A percentile compares a stretch with the other conserved stretches of the same genome.
phyloP scores from a whole-genome alignment of 2,113 vertebrate species.

The Pontoporia blainvillei region DNA sequence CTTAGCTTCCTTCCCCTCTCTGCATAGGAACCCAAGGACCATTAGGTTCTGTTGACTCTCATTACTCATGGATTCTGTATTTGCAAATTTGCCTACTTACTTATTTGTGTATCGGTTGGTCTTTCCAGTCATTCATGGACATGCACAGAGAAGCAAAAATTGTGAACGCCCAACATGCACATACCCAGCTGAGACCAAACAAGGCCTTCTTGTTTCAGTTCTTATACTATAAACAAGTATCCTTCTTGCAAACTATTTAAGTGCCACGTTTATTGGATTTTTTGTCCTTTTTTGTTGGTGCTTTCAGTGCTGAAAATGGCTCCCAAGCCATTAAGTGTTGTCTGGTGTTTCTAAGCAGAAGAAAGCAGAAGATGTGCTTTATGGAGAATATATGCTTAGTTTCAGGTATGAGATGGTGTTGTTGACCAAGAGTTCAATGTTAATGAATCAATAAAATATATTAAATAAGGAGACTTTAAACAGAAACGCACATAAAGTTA shows the following conservation, averaged over 20 bases:
- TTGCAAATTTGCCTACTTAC: not conserved
- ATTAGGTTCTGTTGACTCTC: not conserved
- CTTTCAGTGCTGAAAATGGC: not conserved
- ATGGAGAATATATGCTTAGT: not conserved
- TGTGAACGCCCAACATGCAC: not conserved
- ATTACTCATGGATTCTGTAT: not conserved
- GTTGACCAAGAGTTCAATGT: not conserved
- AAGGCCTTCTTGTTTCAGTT: not conserved
- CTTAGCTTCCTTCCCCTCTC: not conserved
- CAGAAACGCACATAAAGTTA: not conserved
- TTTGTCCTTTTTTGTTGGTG: not conserved
- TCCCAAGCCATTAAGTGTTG: not conserved
- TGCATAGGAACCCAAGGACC: not conserved
- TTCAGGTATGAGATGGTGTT: not conserved
- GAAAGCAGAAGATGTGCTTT: not conserved
- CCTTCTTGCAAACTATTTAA: not conserved
- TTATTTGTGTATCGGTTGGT: not conserved
- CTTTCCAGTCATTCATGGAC: not conserved
- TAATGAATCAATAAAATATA: not conserved
- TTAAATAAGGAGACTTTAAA: not conserved
- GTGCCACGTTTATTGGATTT: not conserved
- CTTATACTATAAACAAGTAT: not conserved
- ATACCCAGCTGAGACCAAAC: not conserved
- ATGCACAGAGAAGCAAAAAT: not conserved
- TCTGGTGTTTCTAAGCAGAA: not conserved